These are phyloP conservation scores for Gymnodraco acuticeps DNA, from an alignment of 2,797 vertebrate species.

Conservation along the genomic window DNA sequence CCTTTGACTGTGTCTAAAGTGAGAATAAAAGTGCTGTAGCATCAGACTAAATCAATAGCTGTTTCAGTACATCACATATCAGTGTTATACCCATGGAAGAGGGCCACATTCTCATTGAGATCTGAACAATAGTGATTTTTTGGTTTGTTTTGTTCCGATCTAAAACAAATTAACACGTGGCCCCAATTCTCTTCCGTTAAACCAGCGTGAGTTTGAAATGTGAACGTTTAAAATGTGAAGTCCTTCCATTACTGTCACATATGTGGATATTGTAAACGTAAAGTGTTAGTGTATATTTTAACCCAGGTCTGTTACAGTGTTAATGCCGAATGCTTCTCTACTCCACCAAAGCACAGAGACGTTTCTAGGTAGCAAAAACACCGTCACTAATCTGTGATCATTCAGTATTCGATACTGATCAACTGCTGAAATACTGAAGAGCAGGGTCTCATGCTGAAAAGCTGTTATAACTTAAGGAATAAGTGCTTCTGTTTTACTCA, in stretches of 20 bases:
- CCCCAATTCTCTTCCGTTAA: too few species aligned
- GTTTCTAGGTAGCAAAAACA: slow-evolving; percentile 66
- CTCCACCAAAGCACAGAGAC: slow-evolving; percentile 61
- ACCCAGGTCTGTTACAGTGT: slow-evolving; percentile 61
- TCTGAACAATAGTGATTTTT: too few species aligned
- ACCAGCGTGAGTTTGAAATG: too few species aligned
- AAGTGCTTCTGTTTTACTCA: slow-evolving; percentile 13
- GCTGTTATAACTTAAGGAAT: slow-evolving; percentile 43
- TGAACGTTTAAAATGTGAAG: too few species aligned
- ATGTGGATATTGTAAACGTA: too few species aligned
- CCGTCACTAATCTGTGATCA: slow-evolving; percentile 56
- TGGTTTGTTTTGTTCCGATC: too few species aligned
- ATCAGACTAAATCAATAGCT: slow-evolving; percentile 6
- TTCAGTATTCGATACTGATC: slow-evolving; percentile 53
- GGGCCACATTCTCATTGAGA: too few species aligned
- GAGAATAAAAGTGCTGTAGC: slow-evolving; percentile 1
- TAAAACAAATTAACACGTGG: too few species aligned
- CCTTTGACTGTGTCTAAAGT: slow-evolving; percentile 20
- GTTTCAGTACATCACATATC: slow-evolving; percentile 18
- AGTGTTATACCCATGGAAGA: background rate
- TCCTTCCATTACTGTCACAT: too few species aligned
- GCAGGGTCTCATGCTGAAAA: slow-evolving; percentile 27
- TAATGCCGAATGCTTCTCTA: slow-evolving; percentile 54
- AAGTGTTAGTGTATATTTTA: slow-evolving; percentile 30
- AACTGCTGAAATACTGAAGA: slow-evolving; percentile 22